Percentiles rank a stretch among this genome's conserved stretches.
Evolutionary conservation across 2,113 vertebrate genomes (phyloP).

Genomic region (Pleuronectes platessa): DNA sequence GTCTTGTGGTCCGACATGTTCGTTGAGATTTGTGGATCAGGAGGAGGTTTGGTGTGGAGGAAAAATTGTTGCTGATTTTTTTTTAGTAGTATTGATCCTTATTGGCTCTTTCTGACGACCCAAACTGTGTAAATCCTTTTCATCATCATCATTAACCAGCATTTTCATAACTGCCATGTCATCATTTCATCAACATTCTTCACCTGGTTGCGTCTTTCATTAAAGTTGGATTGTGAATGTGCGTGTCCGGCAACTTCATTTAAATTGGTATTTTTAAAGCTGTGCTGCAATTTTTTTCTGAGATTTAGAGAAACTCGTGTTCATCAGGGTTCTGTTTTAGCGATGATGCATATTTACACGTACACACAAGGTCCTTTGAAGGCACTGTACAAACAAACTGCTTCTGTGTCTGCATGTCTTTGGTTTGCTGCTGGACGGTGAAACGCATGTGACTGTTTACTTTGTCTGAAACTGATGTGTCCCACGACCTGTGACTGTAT

Average conservation of each 20-base stretch:
- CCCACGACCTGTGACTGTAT: constrained; percentile 37
- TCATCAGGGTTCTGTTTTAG: constrained; percentile 19
- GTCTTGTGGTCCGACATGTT: constrained; percentile 65
- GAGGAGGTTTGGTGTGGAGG: constrained; percentile 27
- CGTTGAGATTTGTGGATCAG: constrained; percentile 41
- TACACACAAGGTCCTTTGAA: constrained; percentile 19
- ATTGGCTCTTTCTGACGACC: constrained; percentile 24
- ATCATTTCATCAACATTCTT: constrained; percentile 37
- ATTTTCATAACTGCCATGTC: constrained; percentile 46
- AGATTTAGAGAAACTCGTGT: constrained; percentile 17
- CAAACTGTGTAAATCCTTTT: constrained; percentile 41
- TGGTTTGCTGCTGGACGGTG: not conserved
- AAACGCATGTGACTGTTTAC: constrained; percentile 1
- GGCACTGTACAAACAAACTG: constrained; percentile 12
- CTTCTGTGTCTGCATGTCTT: not conserved
- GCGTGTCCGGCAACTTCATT: not conserved
- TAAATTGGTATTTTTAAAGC: not conserved
- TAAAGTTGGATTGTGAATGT: constrained; percentile 12
- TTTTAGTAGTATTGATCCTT: constrained; percentile 5
- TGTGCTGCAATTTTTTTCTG: constrained; percentile 5
- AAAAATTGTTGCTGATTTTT: constrained; percentile 4
- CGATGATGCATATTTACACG: not conserved
- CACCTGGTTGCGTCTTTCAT: constrained; percentile 36
- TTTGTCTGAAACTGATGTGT: constrained; percentile 15
- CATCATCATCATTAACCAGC: constrained; percentile 9